Conservation (phyloP, 2,113 vertebrate species). For the Cygnus buccinator region DNA sequence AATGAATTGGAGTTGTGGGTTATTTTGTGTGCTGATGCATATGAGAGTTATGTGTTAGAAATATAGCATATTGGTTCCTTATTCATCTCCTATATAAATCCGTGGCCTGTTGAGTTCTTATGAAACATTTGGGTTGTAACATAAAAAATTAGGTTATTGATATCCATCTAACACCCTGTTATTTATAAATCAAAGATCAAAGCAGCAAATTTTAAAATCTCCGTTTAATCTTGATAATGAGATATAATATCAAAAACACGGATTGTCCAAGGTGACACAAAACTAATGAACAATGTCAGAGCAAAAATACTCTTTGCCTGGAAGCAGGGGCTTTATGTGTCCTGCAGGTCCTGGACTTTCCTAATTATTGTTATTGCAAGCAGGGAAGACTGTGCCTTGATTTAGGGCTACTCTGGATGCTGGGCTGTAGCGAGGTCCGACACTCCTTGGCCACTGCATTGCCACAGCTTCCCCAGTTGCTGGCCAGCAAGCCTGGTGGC, state of each 20-base stretch:
- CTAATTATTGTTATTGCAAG: background rate
- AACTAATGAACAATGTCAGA: background rate
- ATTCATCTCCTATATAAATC: background rate
- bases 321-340: background rate
- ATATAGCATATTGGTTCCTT: background rate
- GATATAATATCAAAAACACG: background rate
- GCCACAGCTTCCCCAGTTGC: background rate
- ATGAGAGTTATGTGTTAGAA: background rate
- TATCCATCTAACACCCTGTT: background rate
- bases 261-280: background rate
- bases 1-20: background rate
- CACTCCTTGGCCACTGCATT: background rate
- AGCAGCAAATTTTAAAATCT: background rate
- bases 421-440: background rate
- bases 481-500: background rate
- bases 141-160: background rate
- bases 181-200: background rate
- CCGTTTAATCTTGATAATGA: background rate
- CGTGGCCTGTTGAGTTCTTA: background rate
- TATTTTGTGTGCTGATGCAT: background rate
- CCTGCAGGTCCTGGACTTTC: background rate
- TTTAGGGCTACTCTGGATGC: background rate
- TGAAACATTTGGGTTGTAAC: background rate
- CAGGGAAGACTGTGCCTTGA: background rate
- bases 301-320: background rate